Percentiles rank a stretch among this genome's conserved stretches.
These are phyloP conservation scores for Drosophila ironensis DNA, from an alignment of 1,140 invertebrate species.

Conservation along the genomic window DNA sequence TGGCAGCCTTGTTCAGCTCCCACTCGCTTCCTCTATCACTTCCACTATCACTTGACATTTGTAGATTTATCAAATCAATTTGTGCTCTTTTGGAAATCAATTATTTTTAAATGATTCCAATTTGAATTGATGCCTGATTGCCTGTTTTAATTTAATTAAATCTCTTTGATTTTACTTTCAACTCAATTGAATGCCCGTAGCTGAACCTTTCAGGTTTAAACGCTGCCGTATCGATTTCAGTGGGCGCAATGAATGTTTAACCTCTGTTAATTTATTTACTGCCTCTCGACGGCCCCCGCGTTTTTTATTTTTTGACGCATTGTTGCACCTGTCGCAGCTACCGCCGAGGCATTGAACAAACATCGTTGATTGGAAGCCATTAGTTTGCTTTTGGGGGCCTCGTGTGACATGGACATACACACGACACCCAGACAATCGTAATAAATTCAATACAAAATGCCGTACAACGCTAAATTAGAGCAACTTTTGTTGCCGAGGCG, in stretches of 20 bases:
- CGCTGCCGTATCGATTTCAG: background rate
- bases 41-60: too few relatives aligned
- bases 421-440: constrained; percentile 11
- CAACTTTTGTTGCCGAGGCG: constrained; percentile 45
- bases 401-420: constrained; percentile 2
- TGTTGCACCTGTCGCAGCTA: constrained; percentile 48
- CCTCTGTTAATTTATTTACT: constrained; percentile 27
- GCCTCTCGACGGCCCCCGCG: constrained; percentile 5
- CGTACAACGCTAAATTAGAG: constrained; percentile 65
- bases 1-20: constrained; percentile 13
- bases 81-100: background rate
- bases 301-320: constrained; percentile 23
- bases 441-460: constrained; percentile 49
- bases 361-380: constrained; percentile 61
- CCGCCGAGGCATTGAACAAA: constrained; percentile 42
- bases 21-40: background rate
- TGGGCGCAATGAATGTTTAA: constrained; percentile 38
- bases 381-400: constrained; percentile 23
- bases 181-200: constrained; percentile 13
- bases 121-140: background rate
- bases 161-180: background rate
- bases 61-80: too few relatives aligned
- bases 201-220: constrained; percentile 17
- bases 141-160: constrained; percentile 32
- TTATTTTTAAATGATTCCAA: background rate